These are phyloP conservation scores for Basileuterus tristriatus DNA, from an alignment of 2,797 vertebrate species.

Conservation along the genomic window DNA sequence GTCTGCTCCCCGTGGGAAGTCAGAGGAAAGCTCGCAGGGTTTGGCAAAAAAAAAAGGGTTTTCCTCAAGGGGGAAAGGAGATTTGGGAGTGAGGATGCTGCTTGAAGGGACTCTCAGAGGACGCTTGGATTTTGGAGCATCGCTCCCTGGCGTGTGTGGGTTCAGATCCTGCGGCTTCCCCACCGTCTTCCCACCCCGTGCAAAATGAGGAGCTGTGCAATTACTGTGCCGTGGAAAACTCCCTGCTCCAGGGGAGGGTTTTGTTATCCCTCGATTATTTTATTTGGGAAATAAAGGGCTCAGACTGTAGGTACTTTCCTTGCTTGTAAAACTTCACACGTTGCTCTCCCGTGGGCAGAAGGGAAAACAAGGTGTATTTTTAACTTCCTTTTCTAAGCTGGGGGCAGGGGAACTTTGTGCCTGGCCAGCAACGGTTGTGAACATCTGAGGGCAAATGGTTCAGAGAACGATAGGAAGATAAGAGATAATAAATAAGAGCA, in stretches of 20 bases:
- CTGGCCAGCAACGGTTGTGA: neutral
- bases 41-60: rapidly evolving
- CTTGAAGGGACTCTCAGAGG: neutral
- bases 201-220: neutral
- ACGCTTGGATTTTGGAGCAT: neutral
- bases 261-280: neutral
- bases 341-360: neutral
- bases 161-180: rapidly evolving
- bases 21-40: neutral
- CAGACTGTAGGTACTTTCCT: slow-evolving; percentile 40
- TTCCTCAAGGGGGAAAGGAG: neutral
- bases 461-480: neutral
- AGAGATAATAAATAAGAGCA: neutral
- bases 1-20: neutral
- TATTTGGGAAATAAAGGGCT: neutral
- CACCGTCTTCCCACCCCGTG: rapidly evolving
- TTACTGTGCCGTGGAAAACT: neutral
- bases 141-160: rapidly evolving
- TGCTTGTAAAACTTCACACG: neutral
- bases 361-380: neutral
- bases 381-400: slow-evolving; percentile 9
- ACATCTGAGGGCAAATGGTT: neutral
- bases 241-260: neutral
- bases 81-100: neutral
- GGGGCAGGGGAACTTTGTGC: neutral